A percentile compares a stretch with the other conserved stretches of the same genome.
phyloP scores from a whole-genome alignment of 2,888 invertebrate species.

The Melanostoma mellinum region DNA sequence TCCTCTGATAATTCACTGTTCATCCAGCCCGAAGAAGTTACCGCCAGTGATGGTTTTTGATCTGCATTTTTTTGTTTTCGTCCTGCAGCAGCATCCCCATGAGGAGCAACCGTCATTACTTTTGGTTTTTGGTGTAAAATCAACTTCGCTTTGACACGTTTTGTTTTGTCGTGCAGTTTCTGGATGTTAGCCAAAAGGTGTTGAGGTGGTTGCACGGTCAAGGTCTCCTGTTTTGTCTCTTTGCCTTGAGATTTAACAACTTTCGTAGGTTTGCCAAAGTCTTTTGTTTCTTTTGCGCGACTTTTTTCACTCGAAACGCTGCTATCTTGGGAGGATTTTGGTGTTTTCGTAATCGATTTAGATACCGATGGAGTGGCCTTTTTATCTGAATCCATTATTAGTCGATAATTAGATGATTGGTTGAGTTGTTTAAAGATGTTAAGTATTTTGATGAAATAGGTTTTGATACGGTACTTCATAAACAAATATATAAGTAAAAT shows the following conservation, averaged over 20 bases:
- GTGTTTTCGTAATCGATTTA: background rate
- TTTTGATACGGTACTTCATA: constrained; percentile 10
- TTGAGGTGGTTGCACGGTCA: background rate
- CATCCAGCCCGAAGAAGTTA: background rate
- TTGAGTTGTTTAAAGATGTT: background rate
- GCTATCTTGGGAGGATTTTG: background rate
- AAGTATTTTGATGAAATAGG: constrained; percentile 22
- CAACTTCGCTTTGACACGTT: constrained; percentile 32
- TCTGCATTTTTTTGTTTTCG: background rate
- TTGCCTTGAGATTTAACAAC: background rate
- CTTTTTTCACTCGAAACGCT: constrained; percentile 1
- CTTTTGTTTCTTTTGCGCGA: background rate
- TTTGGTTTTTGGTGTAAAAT: constrained; percentile 9
- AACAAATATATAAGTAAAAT: constrained; percentile 11
- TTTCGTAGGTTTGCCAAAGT: constrained; percentile 6
- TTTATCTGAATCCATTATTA: constrained; percentile 23
- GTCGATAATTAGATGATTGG: background rate
- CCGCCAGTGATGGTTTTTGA: background rate
- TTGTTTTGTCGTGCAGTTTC: constrained; percentile 31
- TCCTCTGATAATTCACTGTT: background rate
- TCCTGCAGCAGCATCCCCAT: background rate
- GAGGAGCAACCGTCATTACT: background rate
- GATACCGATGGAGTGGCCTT: constrained; percentile 8
- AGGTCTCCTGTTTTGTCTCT: background rate
- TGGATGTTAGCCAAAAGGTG: background rate